Evolutionary conservation across 2,888 invertebrate species (phyloP).

Genomic region (Rhagonycha lutea): DNA sequence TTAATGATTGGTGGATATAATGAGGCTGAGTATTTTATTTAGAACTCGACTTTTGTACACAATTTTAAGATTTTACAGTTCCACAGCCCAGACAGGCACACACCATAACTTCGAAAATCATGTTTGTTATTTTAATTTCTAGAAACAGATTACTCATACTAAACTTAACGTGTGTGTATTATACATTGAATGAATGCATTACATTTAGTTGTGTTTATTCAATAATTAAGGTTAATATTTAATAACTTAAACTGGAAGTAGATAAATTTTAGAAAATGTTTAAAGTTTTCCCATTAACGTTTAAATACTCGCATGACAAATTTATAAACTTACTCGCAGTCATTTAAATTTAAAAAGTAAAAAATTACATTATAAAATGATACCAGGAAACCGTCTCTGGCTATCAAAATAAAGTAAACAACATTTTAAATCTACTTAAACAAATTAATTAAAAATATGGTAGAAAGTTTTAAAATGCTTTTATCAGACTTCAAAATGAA

Average conservation of each 20-base stretch:
- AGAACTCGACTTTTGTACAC: no score
- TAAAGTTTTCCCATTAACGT: neutral
- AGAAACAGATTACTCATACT: no score
- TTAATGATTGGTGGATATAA: no score
- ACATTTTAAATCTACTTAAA: neutral
- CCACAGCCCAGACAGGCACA: no score
- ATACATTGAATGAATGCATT: neutral
- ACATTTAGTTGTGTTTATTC: neutral
- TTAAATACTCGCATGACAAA: neutral
- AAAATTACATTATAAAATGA: neutral
- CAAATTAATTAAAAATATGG: neutral
- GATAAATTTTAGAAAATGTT: neutral
- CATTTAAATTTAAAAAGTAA: neutral
- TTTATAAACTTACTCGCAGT: neutral
- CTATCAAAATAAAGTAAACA: neutral
- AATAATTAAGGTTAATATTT: neutral
- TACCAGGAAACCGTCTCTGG: neutral
- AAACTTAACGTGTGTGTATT: no score
- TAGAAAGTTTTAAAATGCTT: neutral
- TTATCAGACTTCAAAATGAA: neutral
- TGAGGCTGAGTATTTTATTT: no score
- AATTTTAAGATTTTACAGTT: no score
- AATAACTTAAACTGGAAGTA: neutral
- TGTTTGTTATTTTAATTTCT: no score
- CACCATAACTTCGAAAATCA: no score